These are phyloP conservation scores for Mastomys natalensis DNA, from an alignment of 2,113 vertebrate species.

Conservation along the genomic window DNA sequence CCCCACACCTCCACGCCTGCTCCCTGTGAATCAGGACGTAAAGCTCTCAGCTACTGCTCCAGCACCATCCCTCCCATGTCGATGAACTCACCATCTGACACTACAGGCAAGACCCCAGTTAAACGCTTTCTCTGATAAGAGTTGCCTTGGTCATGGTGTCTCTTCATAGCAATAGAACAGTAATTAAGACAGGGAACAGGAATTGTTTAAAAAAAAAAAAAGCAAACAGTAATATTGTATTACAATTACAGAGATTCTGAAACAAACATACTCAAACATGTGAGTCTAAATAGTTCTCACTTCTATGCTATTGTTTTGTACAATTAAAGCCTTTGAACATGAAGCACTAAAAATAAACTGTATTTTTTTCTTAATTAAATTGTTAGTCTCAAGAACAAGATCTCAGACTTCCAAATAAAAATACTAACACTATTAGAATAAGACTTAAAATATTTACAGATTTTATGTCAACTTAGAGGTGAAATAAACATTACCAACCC, in stretches of 20 bases:
- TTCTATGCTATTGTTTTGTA: slow-evolving; percentile 40
- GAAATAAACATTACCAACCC: slow-evolving; percentile 35
- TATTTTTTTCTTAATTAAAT: slow-evolving; percentile 63
- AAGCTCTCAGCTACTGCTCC: background rate
- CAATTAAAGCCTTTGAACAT: slow-evolving; percentile 58
- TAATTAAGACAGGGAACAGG: background rate
- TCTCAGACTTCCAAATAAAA: slow-evolving; percentile 34
- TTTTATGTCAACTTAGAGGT: background rate
- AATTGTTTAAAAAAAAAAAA: background rate
- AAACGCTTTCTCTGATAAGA: background rate
- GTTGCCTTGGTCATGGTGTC: background rate
- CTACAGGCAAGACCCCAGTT: background rate
- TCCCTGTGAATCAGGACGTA: background rate
- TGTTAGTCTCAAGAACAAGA: slow-evolving; percentile 59
- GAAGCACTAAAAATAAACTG: slow-evolving; percentile 70
- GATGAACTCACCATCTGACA: background rate
- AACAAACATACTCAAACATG: background rate
- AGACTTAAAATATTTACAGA: slow-evolving; percentile 61
- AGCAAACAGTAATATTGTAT: background rate
- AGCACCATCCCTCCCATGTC: background rate
- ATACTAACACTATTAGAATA: slow-evolving; percentile 45
- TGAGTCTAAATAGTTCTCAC: slow-evolving; percentile 33
- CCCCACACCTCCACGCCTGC: background rate
- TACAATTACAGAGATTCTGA: background rate
- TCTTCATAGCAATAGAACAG: background rate